These are phyloP conservation scores for Drosophila tropicalis DNA, from an alignment of 1,140 invertebrate genomes.

Conservation along the genomic window DNA sequence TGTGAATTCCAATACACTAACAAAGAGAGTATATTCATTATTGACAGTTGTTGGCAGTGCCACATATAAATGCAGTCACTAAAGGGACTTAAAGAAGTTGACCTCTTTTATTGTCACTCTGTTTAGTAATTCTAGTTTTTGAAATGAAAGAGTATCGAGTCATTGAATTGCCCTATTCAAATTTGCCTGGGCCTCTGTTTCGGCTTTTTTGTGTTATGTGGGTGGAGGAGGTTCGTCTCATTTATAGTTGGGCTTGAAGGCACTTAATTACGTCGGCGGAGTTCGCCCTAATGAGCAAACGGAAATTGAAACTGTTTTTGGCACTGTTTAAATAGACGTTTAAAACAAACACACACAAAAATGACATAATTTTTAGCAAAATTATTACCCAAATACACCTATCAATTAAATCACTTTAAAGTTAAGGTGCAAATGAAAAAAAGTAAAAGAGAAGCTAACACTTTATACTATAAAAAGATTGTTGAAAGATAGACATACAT, in stretches of 20 bases:
- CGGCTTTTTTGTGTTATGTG: background rate
- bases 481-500: constrained; percentile 21
- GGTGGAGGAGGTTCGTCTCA: background rate
- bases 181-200: background rate
- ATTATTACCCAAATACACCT: background rate
- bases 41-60: too few species aligned
- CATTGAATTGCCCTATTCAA: background rate
- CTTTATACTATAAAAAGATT: constrained; percentile 39
- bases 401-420: constrained; percentile 35
- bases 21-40: background rate
- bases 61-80: too few species aligned
- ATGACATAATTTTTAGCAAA: constrained; percentile 62
- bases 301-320: constrained; percentile 66
- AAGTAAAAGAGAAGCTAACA: constrained; percentile 30
- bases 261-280: constrained; percentile 57
- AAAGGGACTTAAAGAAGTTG: too few species aligned
- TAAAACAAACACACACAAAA: constrained; percentile 35
- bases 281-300: constrained; percentile 58
- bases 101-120: too few species aligned
- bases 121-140: background rate
- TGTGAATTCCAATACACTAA: background rate
- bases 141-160: background rate
- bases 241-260: constrained; percentile 31
- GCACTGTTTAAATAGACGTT: constrained; percentile 58
- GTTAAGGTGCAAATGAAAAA: constrained; percentile 37